phyloP scores from a whole-genome alignment of 2,797 vertebrate genomes.

The Cynodonichthys magdalenae region DNA sequence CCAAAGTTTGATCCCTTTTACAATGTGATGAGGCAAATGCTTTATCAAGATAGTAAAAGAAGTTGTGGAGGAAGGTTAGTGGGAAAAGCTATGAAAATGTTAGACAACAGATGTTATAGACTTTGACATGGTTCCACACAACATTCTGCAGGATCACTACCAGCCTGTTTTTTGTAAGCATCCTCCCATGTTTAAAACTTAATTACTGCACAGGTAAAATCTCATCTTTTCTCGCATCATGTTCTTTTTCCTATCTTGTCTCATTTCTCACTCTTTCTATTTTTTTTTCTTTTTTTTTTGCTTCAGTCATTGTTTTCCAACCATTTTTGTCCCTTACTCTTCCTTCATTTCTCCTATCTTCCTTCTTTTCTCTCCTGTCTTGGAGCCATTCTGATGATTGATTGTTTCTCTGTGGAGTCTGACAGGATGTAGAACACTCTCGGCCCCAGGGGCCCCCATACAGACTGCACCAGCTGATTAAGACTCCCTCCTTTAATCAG shows the following conservation, averaged over 20 bases:
- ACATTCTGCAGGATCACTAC: slow-evolving; percentile 82
- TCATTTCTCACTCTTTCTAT: slow-evolving; percentile 21
- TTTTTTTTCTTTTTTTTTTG: slow-evolving; percentile 13
- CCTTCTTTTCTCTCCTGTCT: slow-evolving; percentile 70
- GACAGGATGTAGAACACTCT: slow-evolving; percentile 90
- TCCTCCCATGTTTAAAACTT: slow-evolving; percentile 49
- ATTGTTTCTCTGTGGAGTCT: slow-evolving; percentile 93
- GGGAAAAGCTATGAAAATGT: slow-evolving; percentile 77
- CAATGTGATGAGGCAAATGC: slow-evolving; percentile 51
- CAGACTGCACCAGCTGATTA: slow-evolving; percentile 92
- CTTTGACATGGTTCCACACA: slow-evolving; percentile 76
- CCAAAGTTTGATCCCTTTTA: slow-evolving; percentile 67
- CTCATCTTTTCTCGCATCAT: slow-evolving; percentile 37
- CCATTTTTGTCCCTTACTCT: slow-evolving; percentile 35
- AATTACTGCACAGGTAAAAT: slow-evolving; percentile 51
- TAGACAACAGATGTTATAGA: slow-evolving; percentile 81
- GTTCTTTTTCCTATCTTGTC: slow-evolving; percentile 33
- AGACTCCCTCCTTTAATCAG: slow-evolving; percentile 90
- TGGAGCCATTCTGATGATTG: slow-evolving; percentile 89
- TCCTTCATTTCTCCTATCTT: slow-evolving; percentile 65
- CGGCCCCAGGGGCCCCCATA: slow-evolving; percentile 87
- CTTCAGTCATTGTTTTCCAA: slow-evolving; percentile 23
- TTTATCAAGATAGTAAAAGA: slow-evolving; percentile 63
- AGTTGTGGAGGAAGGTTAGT: slow-evolving; percentile 77
- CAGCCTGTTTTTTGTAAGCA: slow-evolving; percentile 85